Percentiles rank a stretch among this genome's conserved stretches.
Conservation (phyloP, 2,888 invertebrate species). For the Drosophila heteroneura region DNA sequence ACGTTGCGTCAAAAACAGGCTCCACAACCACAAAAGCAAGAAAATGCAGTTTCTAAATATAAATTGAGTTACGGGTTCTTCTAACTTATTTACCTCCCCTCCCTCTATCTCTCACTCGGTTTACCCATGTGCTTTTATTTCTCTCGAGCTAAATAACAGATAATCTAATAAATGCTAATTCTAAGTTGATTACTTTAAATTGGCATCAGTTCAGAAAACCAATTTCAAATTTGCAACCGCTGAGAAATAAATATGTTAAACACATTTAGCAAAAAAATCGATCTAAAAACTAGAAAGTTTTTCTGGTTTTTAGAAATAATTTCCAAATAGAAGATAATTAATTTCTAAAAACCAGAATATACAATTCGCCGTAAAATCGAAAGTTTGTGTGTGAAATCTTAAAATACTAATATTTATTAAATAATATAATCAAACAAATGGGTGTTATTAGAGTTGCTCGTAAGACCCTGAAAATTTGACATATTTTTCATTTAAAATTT, state of each 20-base stretch:
- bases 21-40: background rate
- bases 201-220: background rate
- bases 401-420: background rate
- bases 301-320: background rate
- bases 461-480: background rate
- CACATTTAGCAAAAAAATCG: too few relatives aligned
- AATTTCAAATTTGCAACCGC: too few relatives aligned
- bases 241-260: too few relatives aligned
- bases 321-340: background rate
- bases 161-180: background rate
- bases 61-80: background rate
- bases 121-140: too few relatives aligned
- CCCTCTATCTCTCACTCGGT: too few relatives aligned
- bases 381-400: background rate
- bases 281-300: too few relatives aligned
- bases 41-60: background rate
- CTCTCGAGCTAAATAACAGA: background rate
- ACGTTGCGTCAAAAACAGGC: background rate
- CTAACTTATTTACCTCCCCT: background rate
- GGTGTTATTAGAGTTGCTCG: background rate
- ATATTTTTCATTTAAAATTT: background rate
- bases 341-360: background rate
- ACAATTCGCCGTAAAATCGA: background rate
- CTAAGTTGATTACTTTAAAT: background rate
- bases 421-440: background rate